Evolutionary conservation across 2,797 vertebrate genomes (phyloP).

Genomic region (Molossus alvarezi): DNA sequence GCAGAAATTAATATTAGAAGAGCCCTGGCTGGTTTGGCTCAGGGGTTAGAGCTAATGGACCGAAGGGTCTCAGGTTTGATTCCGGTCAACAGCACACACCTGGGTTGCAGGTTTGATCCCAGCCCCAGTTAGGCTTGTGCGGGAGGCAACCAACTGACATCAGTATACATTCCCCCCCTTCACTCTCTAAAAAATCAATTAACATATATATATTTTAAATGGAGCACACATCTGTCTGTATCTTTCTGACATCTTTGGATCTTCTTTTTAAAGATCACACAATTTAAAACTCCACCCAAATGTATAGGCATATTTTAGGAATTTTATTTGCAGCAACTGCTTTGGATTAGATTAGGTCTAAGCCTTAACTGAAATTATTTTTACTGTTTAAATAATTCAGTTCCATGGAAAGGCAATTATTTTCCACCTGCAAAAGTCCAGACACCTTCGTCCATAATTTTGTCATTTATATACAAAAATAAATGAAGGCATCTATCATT

Average conservation of each 20-base stretch:
- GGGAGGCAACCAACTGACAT: too few species aligned
- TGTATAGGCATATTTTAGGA: neutral
- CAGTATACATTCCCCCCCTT: too few species aligned
- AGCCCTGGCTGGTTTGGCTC: too few species aligned
- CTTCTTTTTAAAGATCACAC: neutral
- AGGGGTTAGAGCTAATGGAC: too few species aligned
- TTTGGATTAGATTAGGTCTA: constrained; percentile 8
- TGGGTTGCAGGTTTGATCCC: too few species aligned
- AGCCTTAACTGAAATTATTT: constrained; percentile 12
- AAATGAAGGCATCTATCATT: neutral
- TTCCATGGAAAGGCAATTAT: neutral
- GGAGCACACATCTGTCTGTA: neutral
- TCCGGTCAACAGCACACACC: too few species aligned
- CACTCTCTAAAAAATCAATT: too few species aligned
- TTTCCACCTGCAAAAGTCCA: neutral
- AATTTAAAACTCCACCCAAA: constrained; percentile 56
- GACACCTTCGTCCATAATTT: neutral
- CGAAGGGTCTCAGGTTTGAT: too few species aligned
- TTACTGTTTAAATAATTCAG: constrained; percentile 20
- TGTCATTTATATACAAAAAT: neutral
- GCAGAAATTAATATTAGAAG: neutral
- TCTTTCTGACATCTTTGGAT: neutral
- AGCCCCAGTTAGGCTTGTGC: too few species aligned
- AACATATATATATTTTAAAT: neutral
- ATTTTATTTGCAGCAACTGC: constrained; percentile 52